Evolutionary conservation across 37 sponge, comb jelly and placozoan genomes (phyloP), one percentile per base, ranked within the genome.

Genomic region (Aplysina aerophoba): DNA sequence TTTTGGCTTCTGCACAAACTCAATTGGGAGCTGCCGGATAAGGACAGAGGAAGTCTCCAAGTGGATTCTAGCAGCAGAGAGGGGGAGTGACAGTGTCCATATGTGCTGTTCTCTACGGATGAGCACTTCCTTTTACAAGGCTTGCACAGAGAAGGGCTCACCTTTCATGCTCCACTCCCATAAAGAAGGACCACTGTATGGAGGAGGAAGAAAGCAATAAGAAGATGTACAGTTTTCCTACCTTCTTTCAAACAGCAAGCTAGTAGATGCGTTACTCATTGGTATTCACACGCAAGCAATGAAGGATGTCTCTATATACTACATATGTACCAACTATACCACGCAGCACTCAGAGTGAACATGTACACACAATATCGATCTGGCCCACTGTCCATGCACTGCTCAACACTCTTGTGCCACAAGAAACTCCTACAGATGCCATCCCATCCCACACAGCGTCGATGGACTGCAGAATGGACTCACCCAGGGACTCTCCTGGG

Each of bases 91-190:
- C 5, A 56, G 81, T 13, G 31, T 63, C 41, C 54, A n/a, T 28
- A 63, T 27, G 24, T 63, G 64, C 11, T 5, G 11, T 8, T 13
- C 11, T 27, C 11, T 27, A 63, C 64, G 11, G 11, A 63, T 28
- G 5, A 63, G 64, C 24, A 28, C 27, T 27, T 63, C n/a, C n/a
- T n/a, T 3, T 44, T 11, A 44, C 50, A 44, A 44, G 50, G 50
- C 50, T 11, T 74, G 24, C 24, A n/a, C 4, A 83, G 16, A 62
- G n/a, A 39, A 56, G 0, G 25, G 59, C 86, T 54, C 17, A 91
- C 94, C 94, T 94, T 56, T 94, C 94, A 79, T 94, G 94, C 38
- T 94, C 94, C 84, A 94, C 55, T n/a, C 92, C 91, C 89, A 94
- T 85, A 58, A 94, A 89, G 53, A 94, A 33, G 15, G 89, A 59